phyloP scores from a whole-genome alignment of 2,888 invertebrate species.

The Drosophila anceps region DNA sequence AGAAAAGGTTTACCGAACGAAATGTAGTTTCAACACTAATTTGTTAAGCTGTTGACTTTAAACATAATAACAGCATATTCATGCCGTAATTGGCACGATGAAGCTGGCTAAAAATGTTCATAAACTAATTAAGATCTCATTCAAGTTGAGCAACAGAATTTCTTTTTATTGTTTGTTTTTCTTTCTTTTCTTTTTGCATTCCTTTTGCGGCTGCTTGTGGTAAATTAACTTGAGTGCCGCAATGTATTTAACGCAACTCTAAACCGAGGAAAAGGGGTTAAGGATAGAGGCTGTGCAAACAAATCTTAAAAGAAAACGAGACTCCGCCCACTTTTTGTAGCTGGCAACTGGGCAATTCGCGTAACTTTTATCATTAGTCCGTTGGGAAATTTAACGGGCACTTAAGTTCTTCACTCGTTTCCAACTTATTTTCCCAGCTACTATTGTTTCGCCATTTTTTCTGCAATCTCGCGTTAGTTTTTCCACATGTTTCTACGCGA shows the following conservation, averaged over 20 bases:
- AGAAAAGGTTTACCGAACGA: neutral
- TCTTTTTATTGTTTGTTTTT: slow-evolving; percentile 29
- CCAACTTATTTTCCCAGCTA: slow-evolving; percentile 57
- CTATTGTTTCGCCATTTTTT: slow-evolving; percentile 75
- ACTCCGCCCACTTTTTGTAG: slow-evolving; percentile 9
- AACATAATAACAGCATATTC: slow-evolving; percentile 50
- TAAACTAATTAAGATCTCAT: slow-evolving; percentile 70
- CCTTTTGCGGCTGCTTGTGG: slow-evolving; percentile 53
- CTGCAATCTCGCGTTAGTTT: slow-evolving; percentile 46
- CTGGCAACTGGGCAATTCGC: slow-evolving; percentile 46
- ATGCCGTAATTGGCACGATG: slow-evolving; percentile 59
- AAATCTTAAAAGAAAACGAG: slow-evolving; percentile 28
- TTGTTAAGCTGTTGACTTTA: slow-evolving; percentile 15
- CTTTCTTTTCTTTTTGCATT: slow-evolving; percentile 27
- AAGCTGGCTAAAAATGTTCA: slow-evolving; percentile 67
- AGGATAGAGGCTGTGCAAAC: slow-evolving; percentile 33
- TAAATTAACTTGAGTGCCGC: slow-evolving; percentile 80
- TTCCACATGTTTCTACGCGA: slow-evolving; percentile 26
- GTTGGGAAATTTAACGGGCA: slow-evolving; percentile 84
- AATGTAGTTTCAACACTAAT: neutral
- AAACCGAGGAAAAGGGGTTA: slow-evolving; percentile 56
- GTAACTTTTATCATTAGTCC: slow-evolving; percentile 84
- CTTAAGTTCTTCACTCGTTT: slow-evolving; percentile 79
- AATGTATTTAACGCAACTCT: slow-evolving; percentile 74
- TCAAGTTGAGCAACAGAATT: slow-evolving; percentile 46